These are phyloP conservation scores for Merodon equestris DNA, from an alignment of 2,888 invertebrate species.

Conservation along the genomic window DNA sequence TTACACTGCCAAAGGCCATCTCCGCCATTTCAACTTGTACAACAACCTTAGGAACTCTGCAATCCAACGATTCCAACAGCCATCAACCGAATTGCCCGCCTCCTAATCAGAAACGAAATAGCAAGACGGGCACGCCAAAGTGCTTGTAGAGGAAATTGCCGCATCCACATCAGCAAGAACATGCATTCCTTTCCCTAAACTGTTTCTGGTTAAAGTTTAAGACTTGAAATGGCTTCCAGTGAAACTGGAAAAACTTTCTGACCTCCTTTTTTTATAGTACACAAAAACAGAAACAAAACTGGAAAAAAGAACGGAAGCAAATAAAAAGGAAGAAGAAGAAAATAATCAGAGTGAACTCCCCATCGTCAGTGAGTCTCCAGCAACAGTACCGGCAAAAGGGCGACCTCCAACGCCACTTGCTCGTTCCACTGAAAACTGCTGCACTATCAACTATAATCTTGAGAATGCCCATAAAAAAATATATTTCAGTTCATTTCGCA, in stretches of 20 bases:
- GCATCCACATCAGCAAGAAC: slow-evolving; percentile 58
- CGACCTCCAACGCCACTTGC: slow-evolving; percentile 13
- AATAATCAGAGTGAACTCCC: slow-evolving; percentile 19
- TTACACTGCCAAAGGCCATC: slow-evolving; percentile 53
- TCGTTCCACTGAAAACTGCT: slow-evolving; percentile 10
- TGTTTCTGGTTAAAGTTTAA: slow-evolving; percentile 60
- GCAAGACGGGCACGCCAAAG: neutral
- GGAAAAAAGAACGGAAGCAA: slow-evolving; percentile 23
- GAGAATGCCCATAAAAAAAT: slow-evolving; percentile 52
- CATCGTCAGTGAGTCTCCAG: slow-evolving; percentile 4
- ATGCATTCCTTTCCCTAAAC: slow-evolving; percentile 58
- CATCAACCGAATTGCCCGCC: neutral
- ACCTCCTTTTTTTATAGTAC: slow-evolving; percentile 51
- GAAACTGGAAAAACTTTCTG: slow-evolving; percentile 53
- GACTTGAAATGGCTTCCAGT: slow-evolving; percentile 61
- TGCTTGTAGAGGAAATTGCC: slow-evolving; percentile 53
- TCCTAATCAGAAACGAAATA: slow-evolving; percentile 28
- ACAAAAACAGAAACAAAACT: slow-evolving; percentile 35
- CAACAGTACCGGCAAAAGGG: slow-evolving; percentile 1
- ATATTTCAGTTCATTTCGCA: slow-evolving; percentile 39
- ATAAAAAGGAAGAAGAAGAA: slow-evolving; percentile 13
- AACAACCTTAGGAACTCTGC: too few species aligned
- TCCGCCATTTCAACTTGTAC: slow-evolving; percentile 13
- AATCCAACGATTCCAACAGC: slow-evolving; percentile 10
- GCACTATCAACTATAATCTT: slow-evolving; percentile 58